Conservation (phyloP, 2,888 invertebrate genomes). For the Aplocera efformata region DNA sequence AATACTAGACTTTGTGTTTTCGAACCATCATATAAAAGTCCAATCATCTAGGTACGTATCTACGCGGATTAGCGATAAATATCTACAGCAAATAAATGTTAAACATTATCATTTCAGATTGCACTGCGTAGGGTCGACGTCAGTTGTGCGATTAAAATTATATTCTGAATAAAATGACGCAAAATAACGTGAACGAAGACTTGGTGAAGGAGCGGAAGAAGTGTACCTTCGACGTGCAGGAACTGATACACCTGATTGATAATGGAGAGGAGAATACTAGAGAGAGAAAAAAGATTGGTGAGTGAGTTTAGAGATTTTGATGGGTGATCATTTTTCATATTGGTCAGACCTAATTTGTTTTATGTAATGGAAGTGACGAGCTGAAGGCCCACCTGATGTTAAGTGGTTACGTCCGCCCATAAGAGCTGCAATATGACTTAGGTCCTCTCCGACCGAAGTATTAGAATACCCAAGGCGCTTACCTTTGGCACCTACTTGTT, state of each 20-base stretch:
- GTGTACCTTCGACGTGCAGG: slow-evolving; percentile 84
- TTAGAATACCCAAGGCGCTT: no score
- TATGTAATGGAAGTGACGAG: background rate
- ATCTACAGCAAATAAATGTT: no score
- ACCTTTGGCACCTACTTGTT: no score
- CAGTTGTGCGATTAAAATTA: background rate
- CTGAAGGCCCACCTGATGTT: no score
- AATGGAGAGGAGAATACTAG: slow-evolving; percentile 85
- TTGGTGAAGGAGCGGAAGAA: slow-evolving; percentile 84
- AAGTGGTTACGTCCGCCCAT: no score
- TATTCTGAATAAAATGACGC: slow-evolving; percentile 32
- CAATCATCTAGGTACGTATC: no score
- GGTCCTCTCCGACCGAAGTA: no score
- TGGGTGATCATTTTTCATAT: background rate
- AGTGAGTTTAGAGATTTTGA: slow-evolving; percentile 18
- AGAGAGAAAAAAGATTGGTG: slow-evolving; percentile 76
- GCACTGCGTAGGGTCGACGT: slow-evolving; percentile 7
- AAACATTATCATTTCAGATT: slow-evolving; percentile 17
- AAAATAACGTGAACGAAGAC: slow-evolving; percentile 79
- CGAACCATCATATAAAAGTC: no score
- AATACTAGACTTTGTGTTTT: no score
- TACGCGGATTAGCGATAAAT: no score
- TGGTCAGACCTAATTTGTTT: background rate
- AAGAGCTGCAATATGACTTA: no score
- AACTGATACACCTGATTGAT: slow-evolving; percentile 87